phyloP scores from a whole-genome alignment of 2,888 invertebrate genomes.

The Imbricaverruca yamaguchii region DNA sequence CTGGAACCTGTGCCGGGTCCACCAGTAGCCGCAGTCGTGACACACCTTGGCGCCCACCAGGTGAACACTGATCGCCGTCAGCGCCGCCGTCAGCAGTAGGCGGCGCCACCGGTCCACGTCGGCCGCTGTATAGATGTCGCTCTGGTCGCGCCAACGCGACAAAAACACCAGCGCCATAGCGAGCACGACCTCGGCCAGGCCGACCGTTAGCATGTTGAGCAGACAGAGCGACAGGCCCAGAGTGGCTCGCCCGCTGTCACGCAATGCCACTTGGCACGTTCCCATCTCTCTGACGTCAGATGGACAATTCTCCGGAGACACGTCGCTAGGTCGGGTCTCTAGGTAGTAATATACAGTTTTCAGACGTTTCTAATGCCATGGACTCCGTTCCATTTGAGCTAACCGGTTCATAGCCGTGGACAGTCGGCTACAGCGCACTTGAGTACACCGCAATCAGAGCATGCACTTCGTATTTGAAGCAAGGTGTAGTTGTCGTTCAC shows the following conservation, averaged over 20 bases:
- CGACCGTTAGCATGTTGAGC: background rate
- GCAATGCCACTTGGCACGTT: background rate
- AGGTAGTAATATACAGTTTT: too few relatives aligned
- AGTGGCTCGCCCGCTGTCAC: background rate
- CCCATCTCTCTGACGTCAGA: background rate
- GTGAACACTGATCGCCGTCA: background rate
- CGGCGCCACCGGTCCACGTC: background rate
- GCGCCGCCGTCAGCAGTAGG: background rate
- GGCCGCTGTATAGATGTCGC: background rate
- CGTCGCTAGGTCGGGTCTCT: too few relatives aligned
- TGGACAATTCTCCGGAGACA: too few relatives aligned
- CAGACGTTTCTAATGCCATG: too few relatives aligned
- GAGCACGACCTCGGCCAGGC: background rate
- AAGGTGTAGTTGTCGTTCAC: too few relatives aligned
- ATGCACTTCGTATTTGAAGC: too few relatives aligned
- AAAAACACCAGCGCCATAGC: background rate
- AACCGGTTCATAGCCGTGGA: too few relatives aligned
- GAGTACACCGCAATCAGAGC: too few relatives aligned
- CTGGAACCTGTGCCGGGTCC: background rate
- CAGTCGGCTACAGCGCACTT: too few relatives aligned
- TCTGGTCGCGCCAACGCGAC: background rate
- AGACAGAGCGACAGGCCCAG: background rate
- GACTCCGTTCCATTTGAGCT: too few relatives aligned
- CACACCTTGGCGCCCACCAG: slow-evolving; percentile 2
- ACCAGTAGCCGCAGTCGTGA: slow-evolving; percentile 17